A percentile compares a stretch with the other conserved stretches of the same genome.
Evolutionary conservation across 2,888 invertebrate species (phyloP).

Genomic region (Synanthedon tipuliformis): DNA sequence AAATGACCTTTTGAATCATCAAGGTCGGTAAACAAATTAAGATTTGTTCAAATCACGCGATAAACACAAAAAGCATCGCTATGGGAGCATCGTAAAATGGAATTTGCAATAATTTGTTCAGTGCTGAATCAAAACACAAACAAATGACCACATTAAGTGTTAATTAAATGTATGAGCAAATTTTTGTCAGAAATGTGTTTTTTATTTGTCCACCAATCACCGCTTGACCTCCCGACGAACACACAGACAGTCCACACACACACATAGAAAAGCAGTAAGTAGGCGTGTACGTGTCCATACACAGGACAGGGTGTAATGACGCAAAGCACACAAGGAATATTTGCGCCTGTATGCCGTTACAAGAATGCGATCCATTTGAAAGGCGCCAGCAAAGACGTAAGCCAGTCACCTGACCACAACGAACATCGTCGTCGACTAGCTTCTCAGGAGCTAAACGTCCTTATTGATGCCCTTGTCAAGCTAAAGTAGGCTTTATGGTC

Average conservation of each 20-base stretch:
- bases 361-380: constrained; percentile 55
- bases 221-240: constrained; percentile 49
- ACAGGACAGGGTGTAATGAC: constrained; percentile 29
- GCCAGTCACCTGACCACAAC: constrained; percentile 44
- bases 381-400: constrained; percentile 40
- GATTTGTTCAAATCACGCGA: constrained; percentile 13
- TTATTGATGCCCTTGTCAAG: background rate
- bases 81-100: constrained; percentile 4
- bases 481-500: background rate
- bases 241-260: constrained; percentile 28
- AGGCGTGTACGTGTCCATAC: constrained; percentile 52
- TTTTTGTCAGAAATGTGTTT: constrained; percentile 12
- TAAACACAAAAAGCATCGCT: constrained; percentile 8
- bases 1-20: constrained; percentile 3
- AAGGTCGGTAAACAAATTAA: constrained; percentile 16
- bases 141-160: constrained; percentile 21
- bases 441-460: constrained; percentile 14
- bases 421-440: constrained; percentile 12
- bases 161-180: constrained; percentile 31
- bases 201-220: constrained; percentile 35
- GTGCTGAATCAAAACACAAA: constrained; percentile 19
- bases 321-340: constrained; percentile 29
- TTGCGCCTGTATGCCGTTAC: constrained; percentile 14
- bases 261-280: constrained; percentile 17
- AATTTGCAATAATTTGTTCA: constrained; percentile 1